These are phyloP conservation scores for Lymantria dispar DNA, from an alignment of 2,888 invertebrate species.

Conservation along the genomic window DNA sequence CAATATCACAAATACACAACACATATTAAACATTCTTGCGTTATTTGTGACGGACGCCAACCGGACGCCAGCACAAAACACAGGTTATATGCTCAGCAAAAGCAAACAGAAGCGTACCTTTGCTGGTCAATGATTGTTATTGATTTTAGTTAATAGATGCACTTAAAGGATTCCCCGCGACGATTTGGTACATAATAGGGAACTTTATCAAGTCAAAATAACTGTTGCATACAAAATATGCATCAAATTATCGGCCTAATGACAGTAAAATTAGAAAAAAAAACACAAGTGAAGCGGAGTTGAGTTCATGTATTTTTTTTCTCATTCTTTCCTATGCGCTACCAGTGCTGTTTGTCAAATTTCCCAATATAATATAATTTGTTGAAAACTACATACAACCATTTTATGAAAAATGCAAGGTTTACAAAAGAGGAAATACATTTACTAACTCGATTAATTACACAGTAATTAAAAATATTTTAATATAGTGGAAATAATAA, in stretches of 20 bases:
- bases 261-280: slow-evolving; percentile 80
- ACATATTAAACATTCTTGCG: slow-evolving; percentile 57
- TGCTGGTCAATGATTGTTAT: slow-evolving; percentile 81
- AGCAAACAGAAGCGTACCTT: slow-evolving; percentile 83
- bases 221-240: slow-evolving; percentile 80
- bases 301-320: slow-evolving; percentile 70
- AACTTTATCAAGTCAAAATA: slow-evolving; percentile 71
- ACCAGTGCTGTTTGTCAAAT: slow-evolving; percentile 12
- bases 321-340: slow-evolving; percentile 56
- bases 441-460: too few species aligned
- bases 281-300: slow-evolving; percentile 80
- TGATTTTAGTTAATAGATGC: slow-evolving; percentile 79
- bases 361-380: too few species aligned
- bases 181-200: slow-evolving; percentile 75
- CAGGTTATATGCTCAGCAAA: slow-evolving; percentile 77
- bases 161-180: slow-evolving; percentile 67
- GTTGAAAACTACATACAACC: too few species aligned
- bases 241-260: slow-evolving; percentile 78
- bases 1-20: slow-evolving; percentile 44
- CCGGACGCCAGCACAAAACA: slow-evolving; percentile 81
- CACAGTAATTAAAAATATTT: too few species aligned
- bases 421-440: too few species aligned
- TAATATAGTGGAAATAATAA: too few species aligned
- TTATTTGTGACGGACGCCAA: slow-evolving; percentile 79
- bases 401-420: too few species aligned